phyloP scores from a whole-genome alignment of 2,113 vertebrate genomes.

The Sigmodon hispidus region DNA sequence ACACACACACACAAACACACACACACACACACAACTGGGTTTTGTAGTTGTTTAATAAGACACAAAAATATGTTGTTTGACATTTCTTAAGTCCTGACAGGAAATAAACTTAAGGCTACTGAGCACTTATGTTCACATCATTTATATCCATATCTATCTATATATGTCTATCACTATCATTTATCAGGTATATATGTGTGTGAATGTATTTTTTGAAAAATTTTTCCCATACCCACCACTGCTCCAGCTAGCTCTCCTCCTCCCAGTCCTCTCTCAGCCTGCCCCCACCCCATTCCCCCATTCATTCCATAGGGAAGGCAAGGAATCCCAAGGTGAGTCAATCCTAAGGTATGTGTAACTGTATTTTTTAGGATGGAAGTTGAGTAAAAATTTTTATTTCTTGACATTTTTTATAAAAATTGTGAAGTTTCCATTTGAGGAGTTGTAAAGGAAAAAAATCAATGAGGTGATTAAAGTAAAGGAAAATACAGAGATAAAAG shows the following conservation, averaged over 20 bases:
- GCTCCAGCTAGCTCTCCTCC: too few relatives aligned
- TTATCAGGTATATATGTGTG: not conserved
- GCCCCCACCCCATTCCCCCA: too few relatives aligned
- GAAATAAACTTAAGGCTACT: not conserved
- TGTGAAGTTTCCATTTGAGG: not conserved
- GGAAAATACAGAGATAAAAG: not conserved
- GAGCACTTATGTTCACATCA: too few relatives aligned
- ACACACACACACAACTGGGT: not conserved
- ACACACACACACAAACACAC: not conserved
- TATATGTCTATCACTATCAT: not conserved
- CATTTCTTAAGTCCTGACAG: not conserved
- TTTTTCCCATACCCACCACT: too few relatives aligned
- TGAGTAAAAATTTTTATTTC: not conserved
- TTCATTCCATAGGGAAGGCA: too few relatives aligned
- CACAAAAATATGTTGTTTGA: not conserved
- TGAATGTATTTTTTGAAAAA: not conserved
- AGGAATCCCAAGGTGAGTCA: too few relatives aligned
- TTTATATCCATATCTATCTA: not conserved
- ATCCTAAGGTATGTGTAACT: too few relatives aligned
- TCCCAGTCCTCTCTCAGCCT: too few relatives aligned
- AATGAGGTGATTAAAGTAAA: not conserved
- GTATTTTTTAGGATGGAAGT: conserved; percentile 14
- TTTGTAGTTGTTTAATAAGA: not conserved
- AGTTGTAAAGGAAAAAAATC: not conserved
- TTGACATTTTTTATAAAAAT: not conserved